Evolutionary conservation across 2,113 vertebrate species (phyloP).

Genomic region (Dipodomys merriami): DNA sequence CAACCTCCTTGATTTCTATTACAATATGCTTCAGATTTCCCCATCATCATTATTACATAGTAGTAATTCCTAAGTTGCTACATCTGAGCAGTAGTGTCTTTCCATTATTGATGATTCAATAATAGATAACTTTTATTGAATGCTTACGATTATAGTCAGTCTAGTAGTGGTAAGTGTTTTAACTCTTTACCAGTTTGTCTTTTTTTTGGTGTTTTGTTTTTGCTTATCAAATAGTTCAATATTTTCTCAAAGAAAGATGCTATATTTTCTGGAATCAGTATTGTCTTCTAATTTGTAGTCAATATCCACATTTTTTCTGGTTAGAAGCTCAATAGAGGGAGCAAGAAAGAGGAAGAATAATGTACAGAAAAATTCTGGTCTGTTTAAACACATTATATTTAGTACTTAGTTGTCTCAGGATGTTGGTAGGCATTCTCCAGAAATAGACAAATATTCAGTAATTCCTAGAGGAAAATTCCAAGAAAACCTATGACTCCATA

Average conservation of each 20-base stretch:
- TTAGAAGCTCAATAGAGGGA: not conserved
- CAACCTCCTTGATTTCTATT: not conserved
- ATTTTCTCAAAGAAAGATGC: conserved; percentile 24
- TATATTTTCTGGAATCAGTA: conserved; percentile 39
- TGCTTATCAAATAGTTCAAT: not conserved
- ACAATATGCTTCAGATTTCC: conserved; percentile 3
- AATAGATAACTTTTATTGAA: not conserved
- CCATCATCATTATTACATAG: not conserved
- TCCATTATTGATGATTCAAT: conserved; percentile 10
- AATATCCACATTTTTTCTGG: not conserved
- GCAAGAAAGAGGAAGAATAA: not conserved
- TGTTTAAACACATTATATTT: not conserved
- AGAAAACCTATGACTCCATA: not conserved
- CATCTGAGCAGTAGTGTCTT: conserved; percentile 4
- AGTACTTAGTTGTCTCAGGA: not conserved
- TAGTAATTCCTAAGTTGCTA: not conserved
- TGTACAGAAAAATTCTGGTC: not conserved
- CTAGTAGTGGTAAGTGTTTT: not conserved
- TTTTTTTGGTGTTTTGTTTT: not conserved
- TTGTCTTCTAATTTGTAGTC: conserved; percentile 37
- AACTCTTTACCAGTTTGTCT: not conserved
- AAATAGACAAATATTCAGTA: conserved; percentile 11
- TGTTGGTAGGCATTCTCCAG: not conserved
- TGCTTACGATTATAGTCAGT: not conserved
- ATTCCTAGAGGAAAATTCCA: conserved; percentile 46